Base-by-base conservation (phyloP, 2,888 invertebrate genomes). In the Drosophila nigritarsus region DNA sequence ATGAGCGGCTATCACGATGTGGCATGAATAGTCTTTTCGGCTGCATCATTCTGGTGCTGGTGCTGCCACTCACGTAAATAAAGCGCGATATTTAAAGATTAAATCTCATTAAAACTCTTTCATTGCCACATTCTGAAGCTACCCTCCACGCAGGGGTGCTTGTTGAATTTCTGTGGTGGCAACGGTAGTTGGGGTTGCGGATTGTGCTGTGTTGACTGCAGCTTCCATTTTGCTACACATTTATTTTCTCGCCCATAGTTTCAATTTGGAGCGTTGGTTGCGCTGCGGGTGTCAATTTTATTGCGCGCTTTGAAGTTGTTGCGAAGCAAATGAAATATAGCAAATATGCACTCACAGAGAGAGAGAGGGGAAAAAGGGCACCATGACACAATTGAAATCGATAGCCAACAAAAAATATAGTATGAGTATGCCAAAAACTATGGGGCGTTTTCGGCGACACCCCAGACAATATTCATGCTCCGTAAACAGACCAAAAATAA, bases 201-300 rank as follows among this genome's bases (percentile, higher is more conserved):
- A 38, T 45, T 24, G 45, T 24, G 51, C 11, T 30, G 54, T 38
- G 49, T 61, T 27, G 56, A 38, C 60, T 67, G 66, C 75, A 69
- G 63, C 88, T 87, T 85, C 83, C 88, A 86, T 86, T 82, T 75
- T 75, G 83, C 60, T 88, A 86, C 88, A 85, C 88, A 85, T 85
- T 85, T 82, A 86, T 86, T 82, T 79, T 76, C 83, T 75, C 78
- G 65, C 69, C 78, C 87, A 88, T 85, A 88, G 88, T 88, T 85
- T 85, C 83, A 80, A 78, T 82, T 87, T 80, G 59, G 65, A 78
- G 66, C 73, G 81, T 68, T 55, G 73, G 61, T 72, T 64, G 66
- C 87, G 76, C 88, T 82, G 85, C 87, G 88, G 88, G 85, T 86
- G 85, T 86, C 85, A 82, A 86, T 86, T 86, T 88, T 86, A 86